Percentiles rank a stretch among this genome's conserved stretches.
Conservation (phyloP, 1,140 invertebrate species). For the Sminthurinus signatus region DNA sequence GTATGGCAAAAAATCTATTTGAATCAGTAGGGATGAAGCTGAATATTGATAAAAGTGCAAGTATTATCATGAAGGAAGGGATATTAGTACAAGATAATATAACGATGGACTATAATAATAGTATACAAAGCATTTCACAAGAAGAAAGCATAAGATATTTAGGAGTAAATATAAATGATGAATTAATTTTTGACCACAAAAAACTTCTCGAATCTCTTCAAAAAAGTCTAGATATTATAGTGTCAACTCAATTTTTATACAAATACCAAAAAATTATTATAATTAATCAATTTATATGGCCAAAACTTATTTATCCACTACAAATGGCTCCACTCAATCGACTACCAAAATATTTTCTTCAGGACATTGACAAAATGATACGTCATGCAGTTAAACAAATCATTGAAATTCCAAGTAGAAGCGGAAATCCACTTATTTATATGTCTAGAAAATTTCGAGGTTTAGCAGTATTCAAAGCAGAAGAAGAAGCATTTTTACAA, state of each 20-base stretch:
- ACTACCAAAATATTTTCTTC: not conserved
- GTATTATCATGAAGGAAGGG: not conserved
- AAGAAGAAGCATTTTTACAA: slow-evolving; percentile 7
- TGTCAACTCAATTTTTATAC: not conserved
- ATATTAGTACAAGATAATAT: not conserved
- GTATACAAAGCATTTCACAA: not conserved
- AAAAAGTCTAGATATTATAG: not conserved
- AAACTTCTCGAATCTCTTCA: not conserved
- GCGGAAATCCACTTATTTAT: not conserved
- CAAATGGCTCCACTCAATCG: not conserved
- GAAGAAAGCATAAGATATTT: not conserved
- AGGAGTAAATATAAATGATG: slow-evolving; percentile 2
- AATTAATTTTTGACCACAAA: not conserved
- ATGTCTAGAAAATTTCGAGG: not conserved
- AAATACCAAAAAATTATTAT: slow-evolving; percentile 4
- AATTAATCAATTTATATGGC: slow-evolving; percentile 4
- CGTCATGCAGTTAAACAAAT: not conserved
- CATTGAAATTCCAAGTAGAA: not conserved
- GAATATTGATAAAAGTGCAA: not conserved
- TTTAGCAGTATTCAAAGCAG: not conserved
- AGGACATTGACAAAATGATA: not conserved
- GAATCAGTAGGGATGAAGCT: not conserved
- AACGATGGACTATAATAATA: not conserved
- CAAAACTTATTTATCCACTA: not conserved
- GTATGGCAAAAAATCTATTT: not conserved